phyloP scores from a whole-genome alignment of 2,797 vertebrate genomes.

The Neosilurus hyrtlii region DNA sequence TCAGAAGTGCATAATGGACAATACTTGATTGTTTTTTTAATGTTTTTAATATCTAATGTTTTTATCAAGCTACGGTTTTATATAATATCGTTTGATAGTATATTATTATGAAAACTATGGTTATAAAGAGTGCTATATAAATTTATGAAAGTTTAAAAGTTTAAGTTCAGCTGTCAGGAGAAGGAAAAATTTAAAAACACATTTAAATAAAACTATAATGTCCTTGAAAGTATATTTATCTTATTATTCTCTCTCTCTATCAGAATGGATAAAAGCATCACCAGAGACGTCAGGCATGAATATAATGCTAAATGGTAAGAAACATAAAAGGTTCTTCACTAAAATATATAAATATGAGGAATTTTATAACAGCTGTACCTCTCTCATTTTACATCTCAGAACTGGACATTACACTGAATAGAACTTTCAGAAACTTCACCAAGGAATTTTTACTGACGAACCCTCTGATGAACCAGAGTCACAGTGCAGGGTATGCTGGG shows the following conservation, averaged over 20 bases:
- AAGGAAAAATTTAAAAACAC: too few species aligned
- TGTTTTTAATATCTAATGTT: too few species aligned
- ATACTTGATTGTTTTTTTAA: too few species aligned
- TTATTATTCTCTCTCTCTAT: neutral
- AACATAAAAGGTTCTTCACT: neutral
- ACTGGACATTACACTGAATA: neutral
- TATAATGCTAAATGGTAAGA: neutral
- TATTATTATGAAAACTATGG: too few species aligned
- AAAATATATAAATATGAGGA: too few species aligned
- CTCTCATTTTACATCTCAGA: neutral
- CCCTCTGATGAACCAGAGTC: conserved; percentile 6
- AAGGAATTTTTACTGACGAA: conserved; percentile 12
- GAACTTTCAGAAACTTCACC: neutral
- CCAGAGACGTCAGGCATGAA: neutral
- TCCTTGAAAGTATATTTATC: neutral
- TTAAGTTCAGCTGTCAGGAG: too few species aligned
- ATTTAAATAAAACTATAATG: too few species aligned
- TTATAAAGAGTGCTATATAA: too few species aligned
- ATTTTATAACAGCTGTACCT: neutral
- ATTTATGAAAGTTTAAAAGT: too few species aligned
- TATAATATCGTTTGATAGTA: too few species aligned
- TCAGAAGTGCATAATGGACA: too few species aligned
- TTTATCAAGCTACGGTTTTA: too few species aligned
- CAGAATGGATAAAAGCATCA: conserved; percentile 22
- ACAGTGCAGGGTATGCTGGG: neutral